Base-by-base conservation (phyloP, 2,888 invertebrate species). In the Trypoxylon attenuatum region DNA sequence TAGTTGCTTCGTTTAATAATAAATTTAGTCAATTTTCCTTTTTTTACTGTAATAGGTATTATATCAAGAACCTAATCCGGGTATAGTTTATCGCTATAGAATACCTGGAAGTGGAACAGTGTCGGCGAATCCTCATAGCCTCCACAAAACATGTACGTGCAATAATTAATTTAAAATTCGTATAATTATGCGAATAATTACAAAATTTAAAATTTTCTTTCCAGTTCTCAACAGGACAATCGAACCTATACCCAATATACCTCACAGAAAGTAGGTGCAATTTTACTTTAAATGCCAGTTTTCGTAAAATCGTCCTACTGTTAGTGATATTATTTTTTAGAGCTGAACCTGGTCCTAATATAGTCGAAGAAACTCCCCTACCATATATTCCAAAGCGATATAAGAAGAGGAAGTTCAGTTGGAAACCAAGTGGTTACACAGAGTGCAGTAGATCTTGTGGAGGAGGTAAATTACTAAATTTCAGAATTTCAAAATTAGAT, bases 51-150 rank as follows among this genome's bases (percentile, higher is more conserved):
- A 41, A n/a, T 47, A 96, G 96, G 90, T 96, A 64, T 90, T 95
- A 49, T 94, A 93, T 78, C 94, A 94, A 80, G 93, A 95, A 85
- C 90, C 92, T 51, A 96, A 96, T 89, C 94, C 94, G 33, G 96
- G 95, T 13, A 94, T 97, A 77, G 95, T 95, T 87, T 96, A 96
- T 87, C 94, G 95, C 86, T 96, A 95, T 84, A 90, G 94, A 54
- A 89, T 95, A 55, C 94, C 95, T 39, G 73, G 69, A 50, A 71
- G 39, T 49, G 46, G n/a, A 18, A 60, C 49, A 22, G 42, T 42
- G 13, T 29, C 69, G n/a, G 27, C 62, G 18, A 69, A 22, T 19
- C 16, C 50, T 38, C 71, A 75, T 43, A 55, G 64, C 5, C 59
- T 51, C 1, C 71, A 74, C n/a, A 73, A 70, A 21, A 27, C 66